Base-by-base conservation (phyloP, 2,113 vertebrate species). In the Theristicus caerulescens region DNA sequence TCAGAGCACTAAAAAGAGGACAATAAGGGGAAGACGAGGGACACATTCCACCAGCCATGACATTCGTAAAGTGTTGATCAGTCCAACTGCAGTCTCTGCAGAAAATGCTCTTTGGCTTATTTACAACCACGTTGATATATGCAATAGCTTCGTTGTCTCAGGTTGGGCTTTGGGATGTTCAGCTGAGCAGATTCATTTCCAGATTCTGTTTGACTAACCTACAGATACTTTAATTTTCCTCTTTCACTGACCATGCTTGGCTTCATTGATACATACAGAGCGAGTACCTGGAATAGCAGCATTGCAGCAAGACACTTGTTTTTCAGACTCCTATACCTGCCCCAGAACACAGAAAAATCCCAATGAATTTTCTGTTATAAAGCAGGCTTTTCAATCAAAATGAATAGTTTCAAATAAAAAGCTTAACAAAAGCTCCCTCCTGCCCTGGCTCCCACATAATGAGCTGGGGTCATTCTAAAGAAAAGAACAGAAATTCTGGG, bases 331-430 rank as follows among this genome's bases (percentile, higher is more conserved):
- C 44, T 12, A 1, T 62, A 58, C 38, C 79, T 93, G 32, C 26
- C 79, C 42, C 49, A 90, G 69, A 74, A 94, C 9, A 71, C 40
- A 86, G 64, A 84, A 88, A 94, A 93, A 69, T 42, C 57, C 57
- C 57, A 51, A 38, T 61, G 51, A 80, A 72, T 79, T 74, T 86
- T 88, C 69, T 82, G 40, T 71, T 49, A 64, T 36, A 57, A 88
- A 87, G 66, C 29, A 87, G 55, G 24, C 70, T 88, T 49, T 95
- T 92, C 73, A 82, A 93, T 85, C 7, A 81, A 91, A 80, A 94
- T 85, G 4, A 91, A 91, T 40, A 52, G 38, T 44, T 94, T 90
- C 65, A 80, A 67, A 90, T 40, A 90, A 91, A 89, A 84, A 82
- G 54, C 46, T 65, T 87, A 91, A 88, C 74, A 90, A 92, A 94